Evolutionary conservation across 2,888 invertebrate genomes (phyloP), one percentile per base, ranked within the genome.

Genomic region (Uropetala carovei): DNA sequence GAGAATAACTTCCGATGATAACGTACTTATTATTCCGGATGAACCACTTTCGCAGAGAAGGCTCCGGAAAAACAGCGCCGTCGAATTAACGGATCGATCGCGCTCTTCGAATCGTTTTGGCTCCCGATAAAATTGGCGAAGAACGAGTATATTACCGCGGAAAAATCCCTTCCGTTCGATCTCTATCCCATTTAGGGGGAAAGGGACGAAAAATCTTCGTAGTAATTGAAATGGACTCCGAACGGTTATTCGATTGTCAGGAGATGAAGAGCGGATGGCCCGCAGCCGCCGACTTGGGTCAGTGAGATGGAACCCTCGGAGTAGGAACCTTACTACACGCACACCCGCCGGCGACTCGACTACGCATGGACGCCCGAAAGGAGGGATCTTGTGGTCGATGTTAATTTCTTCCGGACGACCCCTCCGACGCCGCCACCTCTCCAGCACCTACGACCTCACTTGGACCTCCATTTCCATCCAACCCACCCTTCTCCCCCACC

Each of bases 371-470:
- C 75, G 75, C 22, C 75, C 14, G 22, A 22, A 10, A 75, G 22
- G 22, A 13, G 11, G 22, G 22, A 13, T 27, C 75, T 75, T 75
- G 75, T 75, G 27, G 75, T 27, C 75, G 22, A 75, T 75, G 75
- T 75, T 22, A 75, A 75, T 75, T 75, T 75, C 75, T 75, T 75
- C 75, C 75, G 75, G 68, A 68, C 68, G 68, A 27, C 27, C 75
- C 22, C 7, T 4, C 27, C 75, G 75, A 75, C 27, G 75, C 27
- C 75, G 10, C 75, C 27, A 75, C 75, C 75, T 75, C 75, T 75
- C 22, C 43, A 3, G 64, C 7, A 14, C 75, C 75, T 75, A 27
- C 75, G 75, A 27, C 75, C 75, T 75, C 27, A 75, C 75, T 27
- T 75, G 18, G 27, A 14, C 22, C 27, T 75, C 75, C 75, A 22